Evolutionary conservation across 1,140 invertebrate species (phyloP), one percentile per base, ranked within the genome.

Genomic region (Drosophila repleta): DNA sequence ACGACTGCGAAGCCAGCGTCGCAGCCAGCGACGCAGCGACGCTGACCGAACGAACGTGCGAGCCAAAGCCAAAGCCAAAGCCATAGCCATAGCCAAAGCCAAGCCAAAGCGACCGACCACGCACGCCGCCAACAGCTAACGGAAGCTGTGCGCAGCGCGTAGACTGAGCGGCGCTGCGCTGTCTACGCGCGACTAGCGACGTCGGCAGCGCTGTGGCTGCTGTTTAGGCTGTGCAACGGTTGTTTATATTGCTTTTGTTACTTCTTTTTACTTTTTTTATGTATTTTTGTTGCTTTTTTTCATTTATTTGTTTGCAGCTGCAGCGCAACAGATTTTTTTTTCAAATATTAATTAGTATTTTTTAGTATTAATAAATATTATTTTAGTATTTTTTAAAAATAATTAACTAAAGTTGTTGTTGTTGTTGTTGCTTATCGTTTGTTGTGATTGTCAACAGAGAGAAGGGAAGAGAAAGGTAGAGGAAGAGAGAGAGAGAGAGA

Each of bases 81-180:
- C 32, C 3, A 29, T 4, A 24, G 24, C 29, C n/a, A n/a, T 21
- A 41, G 18, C 62, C 48, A 45, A 21, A 15, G 18, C 29, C 29
- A 66, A 35, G 32, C 32, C 3, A 29, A 29, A 24, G 24, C 29
- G 18, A 29, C 10, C 48, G 57, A 63, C 21, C 62, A 58, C 62
- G 55, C 68, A 71, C 68, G 46, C 68, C 45, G 63, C 24, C 48
- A 56, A 74, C 75, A 56, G 43, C 67, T 29, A 76, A 70, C 79
- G 75, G 80, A 83, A 83, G 80, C 80, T 83, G 80, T 65, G 72
- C 60, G 75, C 39, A 51, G 26, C 17, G 11, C 48, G 26, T 60
- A 74, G 74, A 74, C 79, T 43, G 18, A 82, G 58, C 58, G 65
- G 65, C 79, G 71, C 69, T 61, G 46, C 46, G 17, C 72, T 11